Conservation (phyloP, 2,797 vertebrate species). For the Acanthiza pusilla region DNA sequence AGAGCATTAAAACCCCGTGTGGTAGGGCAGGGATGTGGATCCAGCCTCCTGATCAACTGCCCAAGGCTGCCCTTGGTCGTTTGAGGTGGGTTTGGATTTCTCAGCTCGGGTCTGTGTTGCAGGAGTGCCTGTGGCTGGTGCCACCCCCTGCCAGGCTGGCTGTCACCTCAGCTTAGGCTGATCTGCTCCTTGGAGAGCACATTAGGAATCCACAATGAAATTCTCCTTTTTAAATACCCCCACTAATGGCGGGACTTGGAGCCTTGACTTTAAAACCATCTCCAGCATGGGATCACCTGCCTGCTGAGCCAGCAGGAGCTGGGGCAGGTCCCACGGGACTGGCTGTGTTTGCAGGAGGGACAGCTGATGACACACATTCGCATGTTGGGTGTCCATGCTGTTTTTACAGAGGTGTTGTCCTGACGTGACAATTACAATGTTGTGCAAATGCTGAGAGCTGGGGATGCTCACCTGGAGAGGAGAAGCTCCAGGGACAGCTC, state of each 20-base stretch:
- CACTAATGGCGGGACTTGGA: neutral
- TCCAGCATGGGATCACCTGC: neutral
- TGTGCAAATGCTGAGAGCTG: neutral
- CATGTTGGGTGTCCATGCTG: rapidly evolving
- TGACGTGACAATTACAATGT: neutral
- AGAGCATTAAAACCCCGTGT: rapidly evolving
- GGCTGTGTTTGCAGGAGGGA: neutral
- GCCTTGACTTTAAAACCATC: neutral
- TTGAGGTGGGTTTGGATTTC: neutral
- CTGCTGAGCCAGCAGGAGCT: neutral
- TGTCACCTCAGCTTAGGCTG: conserved; percentile 8
- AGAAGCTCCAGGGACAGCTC: neutral
- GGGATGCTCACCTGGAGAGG: neutral
- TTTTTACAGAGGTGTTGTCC: neutral
- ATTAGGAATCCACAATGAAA: neutral
- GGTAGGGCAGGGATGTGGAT: rapidly evolving
- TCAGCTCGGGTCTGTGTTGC: neutral
- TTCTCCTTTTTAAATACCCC: neutral
- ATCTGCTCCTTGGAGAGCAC: neutral
- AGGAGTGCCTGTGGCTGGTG: neutral
- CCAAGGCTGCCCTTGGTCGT: neutral
- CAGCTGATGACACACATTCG: neutral
- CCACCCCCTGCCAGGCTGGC: neutral
- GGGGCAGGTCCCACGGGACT: neutral
- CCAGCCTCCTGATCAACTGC: too few relatives aligned